Evolutionary conservation across 2,888 invertebrate genomes (phyloP), one percentile per base, ranked within the genome.

Genomic region (Nymphalis urticae): DNA sequence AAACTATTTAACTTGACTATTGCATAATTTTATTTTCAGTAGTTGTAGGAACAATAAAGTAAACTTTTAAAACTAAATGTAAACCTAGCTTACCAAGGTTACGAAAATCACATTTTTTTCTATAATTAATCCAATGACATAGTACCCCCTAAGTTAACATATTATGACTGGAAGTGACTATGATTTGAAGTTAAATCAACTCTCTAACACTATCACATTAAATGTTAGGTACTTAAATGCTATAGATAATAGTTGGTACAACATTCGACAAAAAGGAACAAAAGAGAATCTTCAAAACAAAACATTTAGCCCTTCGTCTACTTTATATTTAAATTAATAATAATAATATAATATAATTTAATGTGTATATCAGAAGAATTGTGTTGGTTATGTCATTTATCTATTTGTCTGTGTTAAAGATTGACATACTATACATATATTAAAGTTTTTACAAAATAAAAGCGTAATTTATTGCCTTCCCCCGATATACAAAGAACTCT

Each of bases 391-490:
- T 70, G 62, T 61, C 54, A 67, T 70, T 68, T 64, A 48, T 61
- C 54, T 66, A 58, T 65, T 66, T 68, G 54, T 70, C 68, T 70
- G 66, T 70, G 69, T 68, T 64, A 63, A 62, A 72, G 60, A 60
- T 67, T 69, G 62, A 71, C 67, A 68, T 75, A 73, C 70, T 69
- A 75, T 75, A 74, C 64, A 68, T 72, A 73, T 73, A 74, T 73
- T 56, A 56, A 73, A 72, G 85, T 74, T 86, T 86, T 86, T 88
- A 89, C 84, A 86, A 88, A 79, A 89, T 90, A 90, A 89, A 95
- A 95, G 95, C 95, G 95, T 95, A 94, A 93, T 94, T 93, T 93
- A 94, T 94, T 94, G 95, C 95, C 94, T 94, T 94, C 94, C 95
- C 94, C 94, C 93, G 91, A 89, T 90, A 91, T 80, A 85, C 82